Percentiles rank a stretch among this genome's conserved stretches.
Evolutionary conservation across 1,140 invertebrate genomes (phyloP).

Genomic region (Apis cerana): DNA sequence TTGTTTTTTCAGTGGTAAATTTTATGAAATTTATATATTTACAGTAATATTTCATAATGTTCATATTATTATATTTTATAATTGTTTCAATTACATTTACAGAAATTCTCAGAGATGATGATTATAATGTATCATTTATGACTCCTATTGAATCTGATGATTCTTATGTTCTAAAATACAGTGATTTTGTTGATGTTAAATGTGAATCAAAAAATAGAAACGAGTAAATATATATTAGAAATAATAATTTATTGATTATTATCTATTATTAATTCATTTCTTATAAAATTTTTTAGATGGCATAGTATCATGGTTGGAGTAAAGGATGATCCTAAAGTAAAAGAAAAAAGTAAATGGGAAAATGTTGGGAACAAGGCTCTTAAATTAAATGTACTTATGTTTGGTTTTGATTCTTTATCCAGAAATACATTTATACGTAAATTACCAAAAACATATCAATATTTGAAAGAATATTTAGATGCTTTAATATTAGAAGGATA

Average conservation of each 20-base stretch:
- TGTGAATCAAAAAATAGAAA: constrained; percentile 81
- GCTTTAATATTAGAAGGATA: constrained; percentile 90
- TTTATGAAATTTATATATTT: constrained; percentile 6
- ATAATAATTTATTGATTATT: constrained; percentile 1
- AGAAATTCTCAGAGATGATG: constrained; percentile 85
- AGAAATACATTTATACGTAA: constrained; percentile 92
- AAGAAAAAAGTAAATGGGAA: constrained; percentile 80
- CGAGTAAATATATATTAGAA: constrained; percentile 72
- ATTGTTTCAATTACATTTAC: constrained; percentile 62
- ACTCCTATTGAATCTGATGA: constrained; percentile 81
- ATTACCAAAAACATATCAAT: constrained; percentile 90
- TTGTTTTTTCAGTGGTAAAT: constrained; percentile 80
- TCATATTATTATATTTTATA: background rate
- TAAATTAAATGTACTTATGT: constrained; percentile 91
- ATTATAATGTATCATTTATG: constrained; percentile 81
- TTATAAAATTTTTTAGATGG: constrained; percentile 79
- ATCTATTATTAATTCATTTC: background rate
- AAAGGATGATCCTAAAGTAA: constrained; percentile 78
- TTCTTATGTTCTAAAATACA: constrained; percentile 83
- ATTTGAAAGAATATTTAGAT: constrained; percentile 86
- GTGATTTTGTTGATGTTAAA: constrained; percentile 85
- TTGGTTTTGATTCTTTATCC: constrained; percentile 95
- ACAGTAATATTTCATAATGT: background rate
- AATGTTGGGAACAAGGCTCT: constrained; percentile 80
- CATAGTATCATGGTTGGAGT: constrained; percentile 83